These are phyloP conservation scores for Tenodera sinensis DNA, from an alignment of 2,888 invertebrate species.

Conservation along the genomic window DNA sequence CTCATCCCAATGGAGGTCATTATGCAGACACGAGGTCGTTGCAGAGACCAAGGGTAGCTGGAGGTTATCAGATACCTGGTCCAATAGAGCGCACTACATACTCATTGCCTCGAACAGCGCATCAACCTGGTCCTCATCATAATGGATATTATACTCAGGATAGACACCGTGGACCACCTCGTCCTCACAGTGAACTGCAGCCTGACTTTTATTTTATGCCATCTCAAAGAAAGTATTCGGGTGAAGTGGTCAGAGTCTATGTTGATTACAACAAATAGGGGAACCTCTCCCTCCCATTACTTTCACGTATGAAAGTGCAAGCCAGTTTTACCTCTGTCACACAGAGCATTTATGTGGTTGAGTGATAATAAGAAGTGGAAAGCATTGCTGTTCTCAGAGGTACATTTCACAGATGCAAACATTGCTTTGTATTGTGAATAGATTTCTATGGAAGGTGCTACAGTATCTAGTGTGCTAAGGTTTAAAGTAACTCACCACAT, in stretches of 20 bases:
- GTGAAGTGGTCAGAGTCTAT: constrained; percentile 81
- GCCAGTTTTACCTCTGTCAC: not conserved
- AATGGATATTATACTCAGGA: constrained; percentile 38
- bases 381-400: not conserved
- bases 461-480: not conserved
- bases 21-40: constrained; percentile 52
- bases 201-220: constrained; percentile 96
- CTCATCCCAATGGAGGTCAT: constrained; percentile 21
- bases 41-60: constrained; percentile 50
- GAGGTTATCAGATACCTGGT: constrained; percentile 42
- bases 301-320: not conserved
- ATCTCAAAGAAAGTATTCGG: constrained; percentile 88
- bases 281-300: constrained; percentile 39
- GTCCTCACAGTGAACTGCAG: constrained; percentile 47
- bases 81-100: constrained; percentile 61
- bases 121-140: constrained; percentile 41
- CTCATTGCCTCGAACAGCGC: constrained; percentile 68
- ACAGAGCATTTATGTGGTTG: not conserved
- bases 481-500: not conserved
- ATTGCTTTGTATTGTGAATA: not conserved
- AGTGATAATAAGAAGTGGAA: not conserved
- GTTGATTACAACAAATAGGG: constrained; percentile 68
- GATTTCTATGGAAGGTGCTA: not conserved
- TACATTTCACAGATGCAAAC: not conserved
- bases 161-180: constrained; percentile 43